Base-by-base conservation (phyloP, 2,888 invertebrate species). In the Spialia ferax region DNA sequence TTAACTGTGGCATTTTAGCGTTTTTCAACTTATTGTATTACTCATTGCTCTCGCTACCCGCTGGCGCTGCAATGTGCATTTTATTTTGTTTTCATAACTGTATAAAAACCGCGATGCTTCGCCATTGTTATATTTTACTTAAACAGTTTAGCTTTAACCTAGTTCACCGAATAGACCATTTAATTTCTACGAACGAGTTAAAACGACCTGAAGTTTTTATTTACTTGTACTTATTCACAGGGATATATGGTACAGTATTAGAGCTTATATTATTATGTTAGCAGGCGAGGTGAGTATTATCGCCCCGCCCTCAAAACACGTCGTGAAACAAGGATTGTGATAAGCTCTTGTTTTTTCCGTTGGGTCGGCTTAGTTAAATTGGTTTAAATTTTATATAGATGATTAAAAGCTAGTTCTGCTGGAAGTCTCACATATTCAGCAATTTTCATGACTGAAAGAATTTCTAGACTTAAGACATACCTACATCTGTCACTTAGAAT, bases 81-180 rank as follows among this genome's bases (percentile, higher is more conserved):
- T 45, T 10, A 45, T 45, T 45, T 45, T 45, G 18, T 45, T 45
- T 45, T 45, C 45, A 45, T 45, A 45, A 18, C 45, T 18, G 45
- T 18, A 18, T 45, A 8, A 45, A 45, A 45, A 45, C 45, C 18
- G 8, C 18, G 18, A 18, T 45, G 45, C 18, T 45, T 45, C 20
- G 18, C 45, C 15, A 45, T 45, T 45, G 18, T 45, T 45, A 45
- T 45, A 18, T 7, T 18, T 45, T 45, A 45, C 18, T 45, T 45
- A 45, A 45, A 45, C 45, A 42, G 15, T 15, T 8, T 45, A 45
- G 8, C 45, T 45, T 45, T 18, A 45, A 45, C 45, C 45, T 18
- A 45, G 45, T 45, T 45, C 8, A 45, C 45, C 10, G 18, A 2
- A 10, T 5, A 45, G 2, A 18, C 10, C 45, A 18, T 45, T 45